These are phyloP conservation scores for Lepidurus packardi DNA, from an alignment of 1,140 invertebrate species.

Conservation along the genomic window DNA sequence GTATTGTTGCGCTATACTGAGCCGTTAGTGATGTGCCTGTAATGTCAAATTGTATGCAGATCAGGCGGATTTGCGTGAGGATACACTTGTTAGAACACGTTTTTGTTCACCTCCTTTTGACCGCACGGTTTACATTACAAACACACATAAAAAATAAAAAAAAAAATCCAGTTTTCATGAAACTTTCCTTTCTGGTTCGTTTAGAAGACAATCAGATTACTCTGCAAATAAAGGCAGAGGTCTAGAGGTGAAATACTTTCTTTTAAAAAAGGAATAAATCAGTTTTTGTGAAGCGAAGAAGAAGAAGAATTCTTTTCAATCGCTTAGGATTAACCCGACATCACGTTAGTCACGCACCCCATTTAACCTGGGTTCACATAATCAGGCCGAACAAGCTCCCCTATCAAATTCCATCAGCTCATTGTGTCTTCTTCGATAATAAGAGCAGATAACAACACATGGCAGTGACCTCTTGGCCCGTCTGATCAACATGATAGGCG, in stretches of 20 bases:
- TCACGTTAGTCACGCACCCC: constrained; percentile 13
- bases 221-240: constrained; percentile 5
- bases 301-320: background rate
- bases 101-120: background rate
- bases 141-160: background rate
- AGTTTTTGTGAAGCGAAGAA: background rate
- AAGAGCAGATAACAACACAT: constrained; percentile 6
- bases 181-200: background rate
- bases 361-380: constrained; percentile 6
- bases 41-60: background rate
- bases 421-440: background rate
- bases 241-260: background rate
- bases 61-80: background rate
- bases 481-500: background rate
- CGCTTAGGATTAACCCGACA: background rate
- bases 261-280: no score
- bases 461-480: background rate
- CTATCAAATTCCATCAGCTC: constrained; percentile 6
- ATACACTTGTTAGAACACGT: background rate
- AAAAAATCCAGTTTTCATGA: background rate
- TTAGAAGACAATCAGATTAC: constrained; percentile 2
- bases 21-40: background rate
- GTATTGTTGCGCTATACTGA: background rate
- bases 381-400: background rate
- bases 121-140: background rate